Base-by-base conservation (phyloP, 2,113 vertebrate species). In the Coryphaenoides rupestris region DNA sequence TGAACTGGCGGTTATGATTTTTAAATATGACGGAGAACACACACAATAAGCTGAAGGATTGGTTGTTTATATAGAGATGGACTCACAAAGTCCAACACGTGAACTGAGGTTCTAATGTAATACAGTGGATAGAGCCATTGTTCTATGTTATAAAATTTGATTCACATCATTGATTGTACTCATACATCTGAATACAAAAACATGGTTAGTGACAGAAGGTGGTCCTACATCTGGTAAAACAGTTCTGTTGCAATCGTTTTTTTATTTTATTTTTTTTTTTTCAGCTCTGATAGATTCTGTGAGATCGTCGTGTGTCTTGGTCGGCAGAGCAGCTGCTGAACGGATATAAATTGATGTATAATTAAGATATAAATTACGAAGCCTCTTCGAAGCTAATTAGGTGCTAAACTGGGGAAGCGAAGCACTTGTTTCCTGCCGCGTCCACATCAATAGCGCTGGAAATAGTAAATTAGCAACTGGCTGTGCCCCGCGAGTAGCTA, bases 11-110 rank as follows among this genome's bases (percentile, higher is more conserved):
- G 58, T 72, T 52, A 70, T 83, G 66, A 80, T 86, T 70, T 83
- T 76, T 54, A 80, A 86, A 82, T 80, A 80, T 76, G 84, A 63
- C 74, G 69, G 50, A 68, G 72, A 76, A 73, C 60, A 67, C 61
- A 65, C 62, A 68, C 79, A 79, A 63, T 79, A 84, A 77, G 79
- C 57, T 56, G 79, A 55, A 81, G 63, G 66, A 46, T 22, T 54
- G 61, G 81, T 83, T 83, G 66, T 4, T 6, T 33, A 9, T 33
- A 33, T 10, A 33, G 28, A 33, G 28, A 33, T 9, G 28, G 28
- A 33, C 28, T 33, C 28, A 4, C 3, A 3, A 33, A 9, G 6
- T 26, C 24, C 28, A 33, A 10, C 5, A 9, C 1, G 1, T 33
- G 28, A 3, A 33, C 6, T 3, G 24, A 26, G 24, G 5, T 10